These are phyloP conservation scores for Drosophila navojoa DNA, from an alignment of 1,140 invertebrate species.

Conservation along the genomic window DNA sequence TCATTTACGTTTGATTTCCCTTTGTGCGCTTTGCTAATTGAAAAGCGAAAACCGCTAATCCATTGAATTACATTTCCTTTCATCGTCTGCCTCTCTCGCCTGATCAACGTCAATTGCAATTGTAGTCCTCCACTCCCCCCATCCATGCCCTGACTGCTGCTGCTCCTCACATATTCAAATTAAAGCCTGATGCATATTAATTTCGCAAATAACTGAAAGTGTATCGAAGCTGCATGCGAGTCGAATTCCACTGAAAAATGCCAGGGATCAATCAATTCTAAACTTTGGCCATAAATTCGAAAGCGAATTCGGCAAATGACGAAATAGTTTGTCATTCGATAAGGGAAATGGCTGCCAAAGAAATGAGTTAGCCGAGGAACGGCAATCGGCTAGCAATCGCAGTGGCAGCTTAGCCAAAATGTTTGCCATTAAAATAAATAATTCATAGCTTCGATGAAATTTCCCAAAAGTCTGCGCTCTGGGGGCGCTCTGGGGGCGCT, in stretches of 20 bases:
- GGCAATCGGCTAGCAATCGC: constrained; percentile 26
- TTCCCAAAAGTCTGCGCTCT: constrained; percentile 31
- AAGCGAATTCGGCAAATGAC: constrained; percentile 64
- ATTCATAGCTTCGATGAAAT: constrained; percentile 70
- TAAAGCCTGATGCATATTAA: neutral
- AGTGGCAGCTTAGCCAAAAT: constrained; percentile 33
- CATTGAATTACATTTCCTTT: constrained; percentile 50
- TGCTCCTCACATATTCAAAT: constrained; percentile 24
- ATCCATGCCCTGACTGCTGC: neutral
- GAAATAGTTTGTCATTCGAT: constrained; percentile 61
- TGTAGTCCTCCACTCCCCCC: constrained; percentile 1
- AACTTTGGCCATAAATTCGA: constrained; percentile 59
- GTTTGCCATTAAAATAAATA: constrained; percentile 75
- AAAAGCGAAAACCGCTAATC: constrained; percentile 55
- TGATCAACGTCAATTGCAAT: constrained; percentile 18
- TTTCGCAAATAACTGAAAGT: neutral
- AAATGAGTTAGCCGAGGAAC: constrained; percentile 41
- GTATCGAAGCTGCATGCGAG: neutral
- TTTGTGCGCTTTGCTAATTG: constrained; percentile 43
- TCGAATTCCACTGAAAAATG: constrained; percentile 21
- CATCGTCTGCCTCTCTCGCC: constrained; percentile 25
- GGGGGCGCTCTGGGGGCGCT: neutral
- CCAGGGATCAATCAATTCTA: constrained; percentile 49
- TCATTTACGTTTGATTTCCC: neutral
- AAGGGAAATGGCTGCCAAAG: constrained; percentile 45